A percentile compares a stretch with the other conserved stretches of the same genome.
phyloP scores from a whole-genome alignment of 2,113 vertebrate genomes.

The Neodontobutis hainanensis region DNA sequence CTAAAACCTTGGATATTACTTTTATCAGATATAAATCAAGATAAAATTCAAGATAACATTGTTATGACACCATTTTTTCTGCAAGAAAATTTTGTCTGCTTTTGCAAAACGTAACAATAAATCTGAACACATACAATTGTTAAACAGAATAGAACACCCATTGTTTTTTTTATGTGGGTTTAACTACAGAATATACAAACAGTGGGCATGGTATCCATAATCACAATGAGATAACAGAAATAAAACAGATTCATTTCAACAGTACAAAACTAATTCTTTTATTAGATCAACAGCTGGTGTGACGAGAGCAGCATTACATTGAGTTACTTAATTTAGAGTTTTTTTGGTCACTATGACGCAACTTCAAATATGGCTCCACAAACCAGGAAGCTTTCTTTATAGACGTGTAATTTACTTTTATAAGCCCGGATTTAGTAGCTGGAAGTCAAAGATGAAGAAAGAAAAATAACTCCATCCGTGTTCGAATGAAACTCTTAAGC shows the following conservation, averaged over 20 bases:
- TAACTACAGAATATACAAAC: not conserved
- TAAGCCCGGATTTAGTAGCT: constrained; percentile 61
- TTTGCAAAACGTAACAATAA: not conserved
- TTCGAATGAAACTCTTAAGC: constrained; percentile 29
- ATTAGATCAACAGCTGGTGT: constrained; percentile 27
- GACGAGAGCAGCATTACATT: constrained; percentile 7
- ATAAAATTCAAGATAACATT: not conserved
- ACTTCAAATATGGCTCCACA: constrained; percentile 63
- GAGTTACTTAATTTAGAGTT: constrained; percentile 61
- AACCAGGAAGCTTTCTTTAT: constrained; percentile 69
- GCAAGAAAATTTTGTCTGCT: not conserved
- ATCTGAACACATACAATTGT: not conserved
- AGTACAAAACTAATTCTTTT: constrained; percentile 6
- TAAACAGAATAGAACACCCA: not conserved
- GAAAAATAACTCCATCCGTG: constrained; percentile 33
- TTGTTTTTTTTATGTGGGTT: not conserved
- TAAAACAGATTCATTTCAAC: not conserved
- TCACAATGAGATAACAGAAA: not conserved
- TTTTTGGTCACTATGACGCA: constrained; percentile 64
- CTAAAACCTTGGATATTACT: not conserved
- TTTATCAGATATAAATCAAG: not conserved
- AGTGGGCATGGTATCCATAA: not conserved
- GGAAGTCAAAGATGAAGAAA: constrained; percentile 48
- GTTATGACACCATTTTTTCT: not conserved
- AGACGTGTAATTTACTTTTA: constrained; percentile 75